Conservation (phyloP, 2,888 invertebrate genomes). For the Dasypolia templi region DNA sequence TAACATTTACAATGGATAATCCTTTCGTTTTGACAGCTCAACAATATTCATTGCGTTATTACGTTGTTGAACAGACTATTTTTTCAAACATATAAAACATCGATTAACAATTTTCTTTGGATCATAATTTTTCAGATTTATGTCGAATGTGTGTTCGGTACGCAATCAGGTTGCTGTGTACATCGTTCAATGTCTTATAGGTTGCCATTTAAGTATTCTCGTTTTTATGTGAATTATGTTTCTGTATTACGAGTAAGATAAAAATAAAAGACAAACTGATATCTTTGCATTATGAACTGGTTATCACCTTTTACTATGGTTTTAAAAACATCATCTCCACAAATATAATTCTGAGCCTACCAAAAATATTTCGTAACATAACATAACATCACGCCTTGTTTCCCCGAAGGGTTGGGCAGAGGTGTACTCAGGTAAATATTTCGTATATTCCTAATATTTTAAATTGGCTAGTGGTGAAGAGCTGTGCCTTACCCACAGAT, state of each 20-base stretch:
- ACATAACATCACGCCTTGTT: too few relatives aligned
- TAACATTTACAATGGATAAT: too few relatives aligned
- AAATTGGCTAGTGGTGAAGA: constrained; percentile 6
- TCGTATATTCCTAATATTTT: not conserved
- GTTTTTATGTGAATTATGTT: not conserved
- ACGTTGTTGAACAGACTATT: too few relatives aligned
- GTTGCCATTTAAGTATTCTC: not conserved
- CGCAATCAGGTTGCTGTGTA: not conserved
- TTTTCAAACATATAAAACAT: not conserved
- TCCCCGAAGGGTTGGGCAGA: too few relatives aligned
- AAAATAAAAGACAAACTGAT: not conserved
- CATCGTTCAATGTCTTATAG: not conserved
- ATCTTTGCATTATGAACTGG: not conserved
- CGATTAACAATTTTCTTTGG: not conserved
- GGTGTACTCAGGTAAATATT: too few relatives aligned
- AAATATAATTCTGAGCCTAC: not conserved
- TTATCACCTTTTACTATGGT: not conserved
- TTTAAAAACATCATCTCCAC: not conserved
- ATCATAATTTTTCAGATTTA: not conserved
- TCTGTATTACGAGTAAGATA: not conserved
- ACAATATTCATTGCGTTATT: too few relatives aligned
- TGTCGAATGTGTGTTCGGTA: not conserved
- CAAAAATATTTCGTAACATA: constrained; percentile 8
- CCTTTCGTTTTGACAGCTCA: too few relatives aligned
- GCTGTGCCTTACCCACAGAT: constrained; percentile 1